Conservation (phyloP, 1,140 invertebrate species). For the Drosophila pseudoananassae region DNA sequence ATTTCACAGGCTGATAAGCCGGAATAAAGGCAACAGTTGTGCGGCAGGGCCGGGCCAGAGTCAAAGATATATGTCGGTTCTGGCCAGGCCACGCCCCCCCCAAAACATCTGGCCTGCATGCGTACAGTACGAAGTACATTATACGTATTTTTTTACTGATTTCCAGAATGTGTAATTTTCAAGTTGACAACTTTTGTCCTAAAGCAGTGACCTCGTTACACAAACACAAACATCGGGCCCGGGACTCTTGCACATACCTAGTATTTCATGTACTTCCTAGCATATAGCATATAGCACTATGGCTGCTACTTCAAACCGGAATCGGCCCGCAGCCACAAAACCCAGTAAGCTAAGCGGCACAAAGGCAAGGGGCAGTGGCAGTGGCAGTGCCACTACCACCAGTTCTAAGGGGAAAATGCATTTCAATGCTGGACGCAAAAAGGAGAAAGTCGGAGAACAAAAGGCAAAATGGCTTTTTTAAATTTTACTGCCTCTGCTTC, state of each 20-base stretch:
- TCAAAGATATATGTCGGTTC: constrained; percentile 44
- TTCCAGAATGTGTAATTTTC: constrained; percentile 76
- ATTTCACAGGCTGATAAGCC: constrained; percentile 80
- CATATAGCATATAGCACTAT: constrained; percentile 43
- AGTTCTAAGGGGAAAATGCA: constrained; percentile 16
- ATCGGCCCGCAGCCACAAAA: constrained; percentile 39
- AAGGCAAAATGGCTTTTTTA: constrained; percentile 42
- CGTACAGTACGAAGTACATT: background rate
- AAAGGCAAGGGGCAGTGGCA: constrained; percentile 7
- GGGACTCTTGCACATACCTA: background rate
- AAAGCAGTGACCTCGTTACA: constrained; percentile 74
- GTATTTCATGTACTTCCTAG: constrained; percentile 1
- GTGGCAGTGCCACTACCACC: background rate
- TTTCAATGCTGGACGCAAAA: constrained; percentile 26
- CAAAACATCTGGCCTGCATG: constrained; percentile 5
- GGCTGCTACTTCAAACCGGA: constrained; percentile 32
- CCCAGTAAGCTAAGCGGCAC: constrained; percentile 16
- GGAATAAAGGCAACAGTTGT: constrained; percentile 65
- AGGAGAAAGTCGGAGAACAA: constrained; percentile 58
- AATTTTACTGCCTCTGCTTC: constrained; percentile 40
- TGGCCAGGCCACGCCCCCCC: constrained; percentile 20
- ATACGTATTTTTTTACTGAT: constrained; percentile 52
- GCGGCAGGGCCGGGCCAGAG: constrained; percentile 36
- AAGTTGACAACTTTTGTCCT: constrained; percentile 81
- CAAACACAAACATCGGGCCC: constrained; percentile 9